These are phyloP conservation scores for Peromyscus aztecus DNA, from an alignment of 2,797 vertebrate species.

Conservation along the genomic window DNA sequence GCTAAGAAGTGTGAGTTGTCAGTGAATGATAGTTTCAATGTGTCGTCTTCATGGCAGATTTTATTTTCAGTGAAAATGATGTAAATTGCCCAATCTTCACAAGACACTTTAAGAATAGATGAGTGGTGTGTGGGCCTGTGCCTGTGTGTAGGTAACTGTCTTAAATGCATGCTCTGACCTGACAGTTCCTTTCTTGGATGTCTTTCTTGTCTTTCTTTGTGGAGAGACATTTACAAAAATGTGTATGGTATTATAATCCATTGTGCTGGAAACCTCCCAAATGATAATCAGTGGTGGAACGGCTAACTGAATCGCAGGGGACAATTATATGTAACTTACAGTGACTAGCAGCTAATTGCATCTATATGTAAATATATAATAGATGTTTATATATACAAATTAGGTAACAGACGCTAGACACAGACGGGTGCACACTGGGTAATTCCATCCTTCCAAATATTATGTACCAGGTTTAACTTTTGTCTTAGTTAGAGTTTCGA, in stretches of 20 bases:
- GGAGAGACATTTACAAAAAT: not conserved
- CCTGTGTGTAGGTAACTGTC: not conserved
- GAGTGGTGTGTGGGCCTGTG: not conserved
- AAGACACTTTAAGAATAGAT: not conserved
- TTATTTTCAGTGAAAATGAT: constrained; percentile 55
- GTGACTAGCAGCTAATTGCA: not conserved
- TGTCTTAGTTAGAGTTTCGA: too few species aligned
- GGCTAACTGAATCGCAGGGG: constrained; percentile 17
- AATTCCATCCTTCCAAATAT: constrained; percentile 1
- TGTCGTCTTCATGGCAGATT: constrained; percentile 34
- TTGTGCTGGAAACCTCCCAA: constrained; percentile 15
- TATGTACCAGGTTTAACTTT: constrained; percentile 2
- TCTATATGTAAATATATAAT: too few species aligned
- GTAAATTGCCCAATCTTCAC: constrained; percentile 61
- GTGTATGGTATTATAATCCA: not conserved
- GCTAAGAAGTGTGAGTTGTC: constrained; percentile 64
- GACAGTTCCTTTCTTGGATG: not conserved
- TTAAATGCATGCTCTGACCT: not conserved
- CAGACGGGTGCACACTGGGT: not conserved
- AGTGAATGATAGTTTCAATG: constrained; percentile 49
- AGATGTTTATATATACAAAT: not conserved
- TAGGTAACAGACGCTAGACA: not conserved
- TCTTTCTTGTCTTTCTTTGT: not conserved
- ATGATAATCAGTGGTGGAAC: not conserved
- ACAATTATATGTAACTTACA: constrained; percentile 15